phyloP scores from a whole-genome alignment of 92 coral and sea anemone genomes.

The Desmophyllum pertusum region DNA sequence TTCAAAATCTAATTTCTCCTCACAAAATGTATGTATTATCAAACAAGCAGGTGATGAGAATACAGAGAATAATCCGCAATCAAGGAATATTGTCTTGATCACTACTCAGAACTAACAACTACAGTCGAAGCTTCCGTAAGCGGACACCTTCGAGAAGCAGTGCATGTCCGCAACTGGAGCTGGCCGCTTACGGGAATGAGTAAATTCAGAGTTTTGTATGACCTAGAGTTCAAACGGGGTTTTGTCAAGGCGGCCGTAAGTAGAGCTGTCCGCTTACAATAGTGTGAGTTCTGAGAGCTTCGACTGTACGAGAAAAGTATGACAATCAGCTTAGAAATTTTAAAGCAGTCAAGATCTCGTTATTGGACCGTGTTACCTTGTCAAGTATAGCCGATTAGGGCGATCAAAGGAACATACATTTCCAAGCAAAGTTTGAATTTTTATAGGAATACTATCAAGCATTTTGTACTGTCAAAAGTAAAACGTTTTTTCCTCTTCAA shows the following conservation, averaged over 20 bases:
- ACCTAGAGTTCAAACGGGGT: too few relatives aligned
- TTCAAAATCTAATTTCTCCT: background rate
- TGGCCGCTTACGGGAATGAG: too few relatives aligned
- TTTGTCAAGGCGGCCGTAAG: too few relatives aligned
- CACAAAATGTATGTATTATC: background rate
- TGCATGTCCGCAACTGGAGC: too few relatives aligned
- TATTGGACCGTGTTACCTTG: background rate
- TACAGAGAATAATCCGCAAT: background rate
- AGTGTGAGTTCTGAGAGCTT: too few relatives aligned
- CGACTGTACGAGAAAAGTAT: background rate
- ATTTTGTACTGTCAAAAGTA: background rate
- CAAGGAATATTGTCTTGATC: too few relatives aligned
- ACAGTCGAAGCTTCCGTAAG: too few relatives aligned
- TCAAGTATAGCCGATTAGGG: background rate
- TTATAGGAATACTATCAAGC: background rate
- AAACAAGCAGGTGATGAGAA: background rate
- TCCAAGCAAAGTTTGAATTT: background rate
- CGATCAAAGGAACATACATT: background rate
- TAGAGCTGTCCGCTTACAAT: too few relatives aligned
- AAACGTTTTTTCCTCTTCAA: background rate
- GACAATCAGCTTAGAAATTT: background rate
- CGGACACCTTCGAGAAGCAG: too few relatives aligned
- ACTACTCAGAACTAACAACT: background rate
- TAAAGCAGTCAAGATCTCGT: too few relatives aligned
- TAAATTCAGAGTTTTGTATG: too few relatives aligned